Evolutionary conservation across 92 coral and sea anemone species (phyloP), one percentile per base, ranked within the genome.

Genomic region (Porites divaricata): DNA sequence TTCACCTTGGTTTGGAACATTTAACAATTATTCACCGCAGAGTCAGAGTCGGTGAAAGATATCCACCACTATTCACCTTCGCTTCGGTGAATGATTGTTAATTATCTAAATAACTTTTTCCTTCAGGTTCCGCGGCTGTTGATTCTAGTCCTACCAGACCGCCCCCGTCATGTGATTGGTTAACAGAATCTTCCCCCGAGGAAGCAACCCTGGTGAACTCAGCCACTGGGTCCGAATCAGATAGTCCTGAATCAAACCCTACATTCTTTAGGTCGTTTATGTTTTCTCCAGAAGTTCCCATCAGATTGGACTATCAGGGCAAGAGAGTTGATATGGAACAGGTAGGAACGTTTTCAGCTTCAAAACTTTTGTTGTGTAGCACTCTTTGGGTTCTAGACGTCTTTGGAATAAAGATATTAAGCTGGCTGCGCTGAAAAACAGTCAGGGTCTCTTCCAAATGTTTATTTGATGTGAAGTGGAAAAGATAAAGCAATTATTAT

Each of bases 241-340:
- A 89, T 67, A 14, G 88, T 71, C 17, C 79, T 56, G 93, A 93
- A 67, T 83, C 83, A 71, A 49, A 92, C 56, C 61, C 85, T 20
- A 93, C 98, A 17, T 97, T 97, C 89, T 97, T 97, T 76, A 91
- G 99, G 81, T 91, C 96, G 49, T 92, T 97, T 53, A 84, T 91
- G 19, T 97, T 97, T 74, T 95, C 98, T 75, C 99, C 99, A 20
- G 97, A 97, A 70, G 99, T 97, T 19, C 99, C 98, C 9, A 97
- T 97, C 11, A 88, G 99, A 85, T 88, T 97, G 52, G 99, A 97
- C 68, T 97, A 97, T 81, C 98, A 97, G 26, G 99, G 99, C 28
- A 97, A 97, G 85, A 90, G 93, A 74, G 96, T 95, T 62, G 97
- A 95, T 52, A 93, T 97, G 99, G 99, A 95, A 23, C 98, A 97